A percentile compares a stretch with the other conserved stretches of the same genome.
Conservation (phyloP, 1,140 invertebrate species). For the Magallana angulata region DNA sequence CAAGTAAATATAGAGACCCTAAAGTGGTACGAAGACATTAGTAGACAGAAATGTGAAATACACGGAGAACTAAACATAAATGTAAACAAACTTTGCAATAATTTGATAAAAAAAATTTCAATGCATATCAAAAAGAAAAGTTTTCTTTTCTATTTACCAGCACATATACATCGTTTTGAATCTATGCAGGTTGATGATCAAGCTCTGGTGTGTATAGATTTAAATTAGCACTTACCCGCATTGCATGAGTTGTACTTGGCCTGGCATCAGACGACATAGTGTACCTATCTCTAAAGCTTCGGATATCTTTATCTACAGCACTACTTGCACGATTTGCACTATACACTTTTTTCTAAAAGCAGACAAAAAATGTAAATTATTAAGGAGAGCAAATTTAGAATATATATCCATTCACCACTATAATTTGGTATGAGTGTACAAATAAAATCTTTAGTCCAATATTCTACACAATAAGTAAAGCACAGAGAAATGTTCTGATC, state of each 20-base stretch:
- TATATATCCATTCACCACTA: not conserved
- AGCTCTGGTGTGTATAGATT: too few relatives aligned
- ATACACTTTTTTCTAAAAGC: constrained; percentile 53
- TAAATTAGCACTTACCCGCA: constrained; percentile 60
- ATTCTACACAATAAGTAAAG: not conserved
- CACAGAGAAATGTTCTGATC: not conserved
- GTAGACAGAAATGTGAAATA: too few relatives aligned
- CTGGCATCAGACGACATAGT: constrained; percentile 58
- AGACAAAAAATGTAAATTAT: constrained; percentile 30
- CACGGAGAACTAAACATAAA: too few relatives aligned
- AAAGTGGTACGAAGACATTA: too few relatives aligned
- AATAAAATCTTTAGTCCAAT: not conserved
- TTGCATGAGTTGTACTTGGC: constrained; percentile 69
- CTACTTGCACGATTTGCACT: constrained; percentile 64
- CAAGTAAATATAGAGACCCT: too few relatives aligned
- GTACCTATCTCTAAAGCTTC: constrained; percentile 53
- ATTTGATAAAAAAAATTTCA: too few relatives aligned
- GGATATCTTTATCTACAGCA: constrained; percentile 69
- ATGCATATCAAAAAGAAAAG: too few relatives aligned
- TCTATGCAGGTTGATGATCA: too few relatives aligned
- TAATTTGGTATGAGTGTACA: not conserved
- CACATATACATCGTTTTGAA: too few relatives aligned
- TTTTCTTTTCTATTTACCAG: too few relatives aligned
- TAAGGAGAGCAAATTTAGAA: not conserved
- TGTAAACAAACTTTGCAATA: too few relatives aligned